Evolutionary conservation across 2,888 invertebrate genomes (phyloP), one percentile per base, ranked within the genome.

Genomic region (Athalia rosae): DNA sequence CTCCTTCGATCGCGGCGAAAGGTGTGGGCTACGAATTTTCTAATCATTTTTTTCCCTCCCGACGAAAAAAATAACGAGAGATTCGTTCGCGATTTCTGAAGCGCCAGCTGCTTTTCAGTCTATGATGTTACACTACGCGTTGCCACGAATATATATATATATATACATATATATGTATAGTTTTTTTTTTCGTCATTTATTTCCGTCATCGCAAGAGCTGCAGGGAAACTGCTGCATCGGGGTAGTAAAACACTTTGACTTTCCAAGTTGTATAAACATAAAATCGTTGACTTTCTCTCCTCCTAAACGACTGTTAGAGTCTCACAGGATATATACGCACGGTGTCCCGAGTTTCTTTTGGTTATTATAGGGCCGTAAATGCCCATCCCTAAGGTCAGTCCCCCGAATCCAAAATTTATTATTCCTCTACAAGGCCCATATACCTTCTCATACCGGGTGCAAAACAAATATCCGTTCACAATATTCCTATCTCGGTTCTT

Each of bases 251-350:
- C 59, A 41, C 15, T 53, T 53, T 53, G 7, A 53, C 53, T 53
- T 9, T n/a, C 11, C 53, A n/a, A 9, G 53, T 7, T 53, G 53
- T 53, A 67, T 67, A 67, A 67, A 67, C 67, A 50, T 67, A 50
- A 67, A 67, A 50, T 67, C 50, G 67, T 48, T 67, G 67, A 67
- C 67, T 67, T 67, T 28, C 67, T 67, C 53, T 15, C 6, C 13
- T 47, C 11, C 47, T 11, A 47, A 28, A 28, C 28, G 28, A 28
- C 28, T 28, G 28, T 28, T 28, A 28, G 53, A 53, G n/a, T 53
- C 53, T 53, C 53, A 53, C n/a, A 0, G 9, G 9, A 53, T 53
- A 53, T 53, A 53, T 53, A 53, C n/a, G n/a, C 53, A 53, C 53
- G 53, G 9, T n/a, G n/a, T 53, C 7, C 11, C 0, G n/a, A 53